Evolutionary conservation across 2,888 invertebrate species (phyloP).

Genomic region (Hydrotaea diabolus): DNA sequence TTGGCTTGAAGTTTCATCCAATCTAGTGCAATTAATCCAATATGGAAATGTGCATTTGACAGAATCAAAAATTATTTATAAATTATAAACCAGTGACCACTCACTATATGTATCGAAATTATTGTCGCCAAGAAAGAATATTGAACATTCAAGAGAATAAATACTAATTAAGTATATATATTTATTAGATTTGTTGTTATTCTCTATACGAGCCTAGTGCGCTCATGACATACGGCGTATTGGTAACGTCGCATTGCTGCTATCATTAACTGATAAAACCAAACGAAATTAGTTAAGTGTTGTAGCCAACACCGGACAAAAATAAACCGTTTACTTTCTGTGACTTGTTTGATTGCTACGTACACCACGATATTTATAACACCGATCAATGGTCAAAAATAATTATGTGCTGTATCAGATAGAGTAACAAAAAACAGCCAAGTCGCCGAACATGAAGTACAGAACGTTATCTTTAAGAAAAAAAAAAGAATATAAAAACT

Average conservation of each 20-base stretch:
- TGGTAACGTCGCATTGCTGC: not conserved
- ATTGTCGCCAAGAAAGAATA: not conserved
- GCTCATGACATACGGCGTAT: not conserved
- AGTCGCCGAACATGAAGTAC: not conserved
- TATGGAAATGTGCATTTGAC: not conserved
- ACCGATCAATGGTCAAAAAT: slow-evolving; percentile 58
- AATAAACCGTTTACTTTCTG: slow-evolving; percentile 5
- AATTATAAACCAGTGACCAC: not conserved
- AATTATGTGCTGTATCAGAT: slow-evolving; percentile 44
- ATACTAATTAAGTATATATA: not conserved
- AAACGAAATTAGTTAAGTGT: not conserved
- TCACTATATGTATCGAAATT: too few relatives aligned
- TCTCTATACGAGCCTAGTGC: not conserved
- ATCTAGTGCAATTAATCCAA: too few relatives aligned
- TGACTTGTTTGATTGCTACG: slow-evolving; percentile 11
- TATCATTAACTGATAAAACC: slow-evolving; percentile 23
- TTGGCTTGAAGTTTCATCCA: too few relatives aligned
- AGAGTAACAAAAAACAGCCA: slow-evolving; percentile 1
- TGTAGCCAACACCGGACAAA: not conserved
- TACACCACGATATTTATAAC: slow-evolving; percentile 39
- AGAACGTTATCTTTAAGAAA: not conserved
- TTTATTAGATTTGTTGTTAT: not conserved
- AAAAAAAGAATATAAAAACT: not conserved
- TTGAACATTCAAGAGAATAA: not conserved
- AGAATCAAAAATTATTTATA: not conserved